These are phyloP conservation scores for Microvelia longipes DNA, from an alignment of 1,140 invertebrate genomes.

Conservation along the genomic window DNA sequence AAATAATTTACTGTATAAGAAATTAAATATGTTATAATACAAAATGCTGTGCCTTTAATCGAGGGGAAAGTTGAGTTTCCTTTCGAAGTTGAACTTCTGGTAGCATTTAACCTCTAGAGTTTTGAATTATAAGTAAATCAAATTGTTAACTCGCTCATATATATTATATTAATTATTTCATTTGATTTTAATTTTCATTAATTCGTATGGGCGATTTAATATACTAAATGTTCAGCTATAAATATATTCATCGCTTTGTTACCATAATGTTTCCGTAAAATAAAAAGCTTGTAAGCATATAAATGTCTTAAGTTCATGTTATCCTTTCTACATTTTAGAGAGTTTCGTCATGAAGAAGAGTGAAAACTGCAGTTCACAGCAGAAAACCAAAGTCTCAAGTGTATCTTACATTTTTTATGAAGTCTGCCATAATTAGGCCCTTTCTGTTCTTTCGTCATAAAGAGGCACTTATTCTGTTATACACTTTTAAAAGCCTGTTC, in stretches of 20 bases:
- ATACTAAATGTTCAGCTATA: not conserved
- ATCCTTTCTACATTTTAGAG: too few relatives aligned
- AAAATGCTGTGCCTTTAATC: not conserved
- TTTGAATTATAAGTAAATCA: not conserved
- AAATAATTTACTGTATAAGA: not conserved
- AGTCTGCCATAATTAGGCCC: too few relatives aligned
- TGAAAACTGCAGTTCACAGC: too few relatives aligned
- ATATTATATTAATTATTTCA: not conserved
- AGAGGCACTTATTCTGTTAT: too few relatives aligned
- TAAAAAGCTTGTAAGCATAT: too few relatives aligned
- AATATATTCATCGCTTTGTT: not conserved
- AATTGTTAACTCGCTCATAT: not conserved
- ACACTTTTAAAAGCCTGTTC: too few relatives aligned
- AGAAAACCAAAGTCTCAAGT: too few relatives aligned
- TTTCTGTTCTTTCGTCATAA: too few relatives aligned
- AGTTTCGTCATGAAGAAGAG: too few relatives aligned
- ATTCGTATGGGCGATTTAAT: not conserved
- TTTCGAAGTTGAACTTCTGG: not conserved
- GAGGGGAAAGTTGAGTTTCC: not conserved
- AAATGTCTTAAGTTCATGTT: too few relatives aligned
- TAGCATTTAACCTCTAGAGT: not conserved
- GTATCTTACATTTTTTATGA: too few relatives aligned
- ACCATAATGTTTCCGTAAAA: not conserved
- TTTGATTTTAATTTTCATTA: too few relatives aligned
- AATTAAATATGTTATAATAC: not conserved